Evolutionary conservation across 1,140 invertebrate genomes (phyloP), one percentile per base, ranked within the genome.

Genomic region (Panonychus citri): DNA sequence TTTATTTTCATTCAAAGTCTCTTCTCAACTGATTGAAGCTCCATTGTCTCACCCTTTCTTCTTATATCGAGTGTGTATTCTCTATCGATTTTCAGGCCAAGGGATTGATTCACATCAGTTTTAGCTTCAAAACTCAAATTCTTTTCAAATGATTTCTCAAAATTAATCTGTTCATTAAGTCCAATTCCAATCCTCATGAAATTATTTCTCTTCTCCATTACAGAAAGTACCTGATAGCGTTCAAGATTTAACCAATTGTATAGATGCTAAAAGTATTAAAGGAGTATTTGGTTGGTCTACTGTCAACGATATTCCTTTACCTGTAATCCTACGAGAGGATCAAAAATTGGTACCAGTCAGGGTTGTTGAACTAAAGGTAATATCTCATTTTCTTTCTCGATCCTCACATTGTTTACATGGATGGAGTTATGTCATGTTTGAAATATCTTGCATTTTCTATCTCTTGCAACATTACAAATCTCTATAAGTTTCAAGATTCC

Each of bases 301-400:
- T 55, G 77, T 90, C 50, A 85, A 83, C 46, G 82, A 82, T 62
- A 77, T 78, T 57, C 80, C 82, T 67, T 81, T 94, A 64, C 89
- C 89, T 1, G 89, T 82, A 64, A 83, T 95, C 55, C 78, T 82
- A 62, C 76, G 88, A 13, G 76, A 76, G 15, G 77, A 77, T 49
- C 84, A 88, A 63, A 84, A 85, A 66, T 91, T 85, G 68, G 85
- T 85, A 67, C 81, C 86, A 17, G 86, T 93, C 42, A 75, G 85
- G 37, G 89, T 93, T 75, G 80, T 90, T 46, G 88, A 94, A 68
- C 77, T 78, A 62, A 68, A 70, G 59, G 63, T 71, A 13, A 57
- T 53, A 60, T 60, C 55, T 59, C 62, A 27, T 81, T 74, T 85
- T 82, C 74, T 64, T 39, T 63, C 64, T 56, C 63, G 64, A 3